A percentile compares a stretch with the other conserved stretches of the same genome.
phyloP scores from a whole-genome alignment of 2,888 invertebrate genomes.

The Catocala nupta region DNA sequence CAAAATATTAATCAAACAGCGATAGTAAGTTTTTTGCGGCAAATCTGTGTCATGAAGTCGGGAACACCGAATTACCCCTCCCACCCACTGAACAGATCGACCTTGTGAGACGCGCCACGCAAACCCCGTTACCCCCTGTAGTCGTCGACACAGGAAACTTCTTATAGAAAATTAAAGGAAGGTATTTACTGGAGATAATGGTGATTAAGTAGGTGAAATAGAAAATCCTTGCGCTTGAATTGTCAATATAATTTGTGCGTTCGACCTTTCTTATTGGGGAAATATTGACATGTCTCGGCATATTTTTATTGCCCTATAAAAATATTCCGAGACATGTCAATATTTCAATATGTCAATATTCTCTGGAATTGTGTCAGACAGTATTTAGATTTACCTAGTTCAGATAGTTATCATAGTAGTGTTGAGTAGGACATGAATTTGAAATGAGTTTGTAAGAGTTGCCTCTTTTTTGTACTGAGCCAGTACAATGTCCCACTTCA shows the following conservation, averaged over 20 bases:
- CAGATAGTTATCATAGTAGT: too few relatives aligned
- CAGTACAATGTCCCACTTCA: too few relatives aligned
- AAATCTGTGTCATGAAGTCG: conserved; percentile 38
- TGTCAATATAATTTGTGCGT: conserved; percentile 14
- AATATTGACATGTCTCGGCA: not conserved
- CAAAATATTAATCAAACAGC: not conserved
- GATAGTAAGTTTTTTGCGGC: conserved; percentile 21
- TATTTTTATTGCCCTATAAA: too few relatives aligned
- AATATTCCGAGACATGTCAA: conserved; percentile 6
- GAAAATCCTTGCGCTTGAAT: conserved; percentile 25
- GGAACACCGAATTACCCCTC: conserved; percentile 50
- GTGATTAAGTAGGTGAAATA: conserved; percentile 22
- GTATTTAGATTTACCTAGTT: too few relatives aligned
- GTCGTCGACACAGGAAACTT: conserved; percentile 47
- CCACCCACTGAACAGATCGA: conserved; percentile 47
- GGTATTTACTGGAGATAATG: conserved; percentile 30
- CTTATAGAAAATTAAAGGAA: conserved; percentile 43
- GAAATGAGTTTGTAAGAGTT: too few relatives aligned
- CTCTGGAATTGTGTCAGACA: conserved; percentile 3
- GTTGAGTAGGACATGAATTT: too few relatives aligned
- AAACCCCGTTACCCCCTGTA: conserved; percentile 55
- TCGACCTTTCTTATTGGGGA: conserved; percentile 8
- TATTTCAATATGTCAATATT: conserved; percentile 8
- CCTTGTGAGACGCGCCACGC: conserved; percentile 59
- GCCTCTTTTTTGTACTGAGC: too few relatives aligned